Evolutionary conservation across 2,113 vertebrate genomes (phyloP).

Genomic region (Telmatochromis brachygnathus): DNA sequence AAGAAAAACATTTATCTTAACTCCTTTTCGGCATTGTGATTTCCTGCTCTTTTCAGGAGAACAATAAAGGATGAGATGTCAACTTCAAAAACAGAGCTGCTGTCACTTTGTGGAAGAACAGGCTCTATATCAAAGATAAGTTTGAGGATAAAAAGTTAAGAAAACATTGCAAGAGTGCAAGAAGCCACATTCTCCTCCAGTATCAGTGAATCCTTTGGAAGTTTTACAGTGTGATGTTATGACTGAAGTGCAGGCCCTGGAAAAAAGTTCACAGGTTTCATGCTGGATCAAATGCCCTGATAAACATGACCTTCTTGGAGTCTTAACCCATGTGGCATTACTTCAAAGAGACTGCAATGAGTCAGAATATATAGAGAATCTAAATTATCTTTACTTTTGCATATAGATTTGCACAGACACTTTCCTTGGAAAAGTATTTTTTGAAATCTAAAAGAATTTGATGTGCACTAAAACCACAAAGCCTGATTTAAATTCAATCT

Average conservation of each 20-base stretch:
- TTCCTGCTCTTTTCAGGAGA: background rate
- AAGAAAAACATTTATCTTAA: background rate
- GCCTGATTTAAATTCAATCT: background rate
- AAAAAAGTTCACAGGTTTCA: background rate
- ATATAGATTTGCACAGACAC: background rate
- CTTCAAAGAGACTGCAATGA: background rate
- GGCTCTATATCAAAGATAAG: background rate
- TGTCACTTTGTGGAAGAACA: background rate
- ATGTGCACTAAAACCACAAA: background rate
- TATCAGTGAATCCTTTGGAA: background rate
- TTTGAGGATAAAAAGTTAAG: conserved; percentile 1
- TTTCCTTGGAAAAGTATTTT: background rate
- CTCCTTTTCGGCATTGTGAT: background rate
- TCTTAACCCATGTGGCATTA: background rate
- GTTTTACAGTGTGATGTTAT: background rate
- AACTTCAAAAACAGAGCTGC: background rate
- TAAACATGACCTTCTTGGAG: background rate
- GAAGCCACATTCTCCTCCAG: background rate
- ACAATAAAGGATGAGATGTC: background rate
- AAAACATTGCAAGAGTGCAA: background rate
- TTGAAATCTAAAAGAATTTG: background rate
- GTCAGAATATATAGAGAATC: background rate
- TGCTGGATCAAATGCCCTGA: background rate
- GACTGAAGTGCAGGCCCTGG: background rate
- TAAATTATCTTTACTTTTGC: background rate